These are phyloP conservation scores for Danio kyathit DNA, from an alignment of 2,797 vertebrate species.

Conservation along the genomic window DNA sequence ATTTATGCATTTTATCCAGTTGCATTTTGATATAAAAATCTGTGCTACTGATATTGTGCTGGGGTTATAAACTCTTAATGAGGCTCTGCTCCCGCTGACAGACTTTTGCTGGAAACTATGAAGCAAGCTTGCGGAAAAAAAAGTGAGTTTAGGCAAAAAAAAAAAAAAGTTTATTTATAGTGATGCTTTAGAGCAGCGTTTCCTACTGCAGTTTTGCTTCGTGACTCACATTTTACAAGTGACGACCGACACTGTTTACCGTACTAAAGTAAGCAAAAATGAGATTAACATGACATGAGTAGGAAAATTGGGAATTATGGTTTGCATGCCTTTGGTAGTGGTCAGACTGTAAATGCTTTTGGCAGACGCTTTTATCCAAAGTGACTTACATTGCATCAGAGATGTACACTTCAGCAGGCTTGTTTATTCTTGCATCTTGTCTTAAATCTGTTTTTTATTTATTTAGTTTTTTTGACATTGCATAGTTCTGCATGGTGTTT, in stretches of 20 bases:
- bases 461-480: no score
- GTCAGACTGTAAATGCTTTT: no score
- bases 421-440: no score
- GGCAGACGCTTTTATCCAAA: no score
- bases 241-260: neutral
- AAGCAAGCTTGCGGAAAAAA: slow-evolving; percentile 59
- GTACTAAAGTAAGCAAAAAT: slow-evolving; percentile 16
- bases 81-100: slow-evolving; percentile 68
- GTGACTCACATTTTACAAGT: slow-evolving; percentile 5
- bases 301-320: slow-evolving; percentile 1
- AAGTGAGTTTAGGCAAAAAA: slow-evolving; percentile 63
- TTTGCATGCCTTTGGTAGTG: neutral
- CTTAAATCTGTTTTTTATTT: no score
- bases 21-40: no score
- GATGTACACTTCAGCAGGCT: neutral
- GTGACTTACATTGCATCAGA: neutral
- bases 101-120: slow-evolving; percentile 69
- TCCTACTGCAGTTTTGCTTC: slow-evolving; percentile 4
- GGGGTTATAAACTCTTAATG: slow-evolving; percentile 83
- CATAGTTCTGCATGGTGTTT: no score
- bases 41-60: no score
- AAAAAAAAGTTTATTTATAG: slow-evolving; percentile 67
- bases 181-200: slow-evolving; percentile 60
- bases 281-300: neutral
- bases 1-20: no score